phyloP scores from a whole-genome alignment of 2,888 invertebrate genomes.

The Amiota mariae region DNA sequence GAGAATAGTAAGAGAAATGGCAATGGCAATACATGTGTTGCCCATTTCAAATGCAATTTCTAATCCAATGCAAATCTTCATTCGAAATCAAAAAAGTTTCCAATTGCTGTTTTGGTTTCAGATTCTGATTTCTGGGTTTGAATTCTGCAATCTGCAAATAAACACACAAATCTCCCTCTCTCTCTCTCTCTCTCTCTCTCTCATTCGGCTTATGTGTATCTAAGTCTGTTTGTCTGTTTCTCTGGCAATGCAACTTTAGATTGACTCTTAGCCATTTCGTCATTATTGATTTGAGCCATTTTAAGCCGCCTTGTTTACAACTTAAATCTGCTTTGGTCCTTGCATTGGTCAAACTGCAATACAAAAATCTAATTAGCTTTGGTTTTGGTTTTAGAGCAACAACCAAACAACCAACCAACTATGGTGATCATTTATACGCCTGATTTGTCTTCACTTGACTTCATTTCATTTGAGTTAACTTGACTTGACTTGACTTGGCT shows the following conservation, averaged over 20 bases:
- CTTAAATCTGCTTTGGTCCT: background rate
- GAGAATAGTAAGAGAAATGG: background rate
- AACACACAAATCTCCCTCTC: too few species aligned
- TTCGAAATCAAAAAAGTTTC: slow-evolving; percentile 38
- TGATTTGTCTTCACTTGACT: background rate
- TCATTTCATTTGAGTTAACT: background rate
- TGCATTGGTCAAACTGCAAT: slow-evolving; percentile 11
- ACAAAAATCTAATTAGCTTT: slow-evolving; percentile 60
- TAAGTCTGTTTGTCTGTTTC: background rate
- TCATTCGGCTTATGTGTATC: too few species aligned
- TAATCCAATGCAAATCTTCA: slow-evolving; percentile 39
- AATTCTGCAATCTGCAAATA: background rate
- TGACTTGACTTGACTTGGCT: background rate
- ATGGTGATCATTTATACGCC: background rate
- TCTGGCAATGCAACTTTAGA: background rate
- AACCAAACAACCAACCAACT: background rate
- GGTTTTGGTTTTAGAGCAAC: background rate
- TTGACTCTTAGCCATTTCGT: slow-evolving; percentile 27
- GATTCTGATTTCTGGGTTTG: background rate
- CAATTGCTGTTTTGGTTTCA: slow-evolving; percentile 17
- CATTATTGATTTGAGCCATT: too few species aligned
- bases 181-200: too few species aligned
- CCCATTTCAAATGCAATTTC: slow-evolving; percentile 44
- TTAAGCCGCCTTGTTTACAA: too few species aligned
- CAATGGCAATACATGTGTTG: background rate